Evolutionary conservation across 1,140 invertebrate species (phyloP).

Genomic region (Polypedilum vanderplanki): DNA sequence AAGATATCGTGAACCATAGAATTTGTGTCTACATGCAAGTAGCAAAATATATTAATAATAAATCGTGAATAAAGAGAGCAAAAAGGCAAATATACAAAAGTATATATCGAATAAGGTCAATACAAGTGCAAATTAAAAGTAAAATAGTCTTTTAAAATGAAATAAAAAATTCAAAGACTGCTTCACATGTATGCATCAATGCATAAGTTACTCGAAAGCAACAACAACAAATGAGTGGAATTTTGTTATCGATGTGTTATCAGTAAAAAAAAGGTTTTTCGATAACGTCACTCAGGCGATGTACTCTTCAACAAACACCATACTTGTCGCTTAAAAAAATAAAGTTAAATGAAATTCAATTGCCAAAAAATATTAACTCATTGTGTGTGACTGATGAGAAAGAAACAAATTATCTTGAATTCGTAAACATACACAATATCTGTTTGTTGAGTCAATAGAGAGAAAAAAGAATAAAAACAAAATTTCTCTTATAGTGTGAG

Average conservation of each 20-base stretch:
- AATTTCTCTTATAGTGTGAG: no score
- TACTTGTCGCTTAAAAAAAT: neutral
- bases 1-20: neutral
- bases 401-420: neutral
- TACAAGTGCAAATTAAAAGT: conserved; percentile 7
- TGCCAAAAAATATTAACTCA: neutral
- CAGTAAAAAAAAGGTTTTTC: neutral
- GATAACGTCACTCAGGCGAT: conserved; percentile 1
- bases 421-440: neutral
- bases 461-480: no score
- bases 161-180: neutral
- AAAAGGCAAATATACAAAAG: neutral
- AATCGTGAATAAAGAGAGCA: neutral
- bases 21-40: neutral
- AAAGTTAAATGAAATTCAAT: neutral
- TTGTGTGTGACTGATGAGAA: neutral
- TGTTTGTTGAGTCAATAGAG: neutral
- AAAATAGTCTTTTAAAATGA: neutral
- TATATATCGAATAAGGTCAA: conserved; percentile 5
- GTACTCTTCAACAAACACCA: neutral
- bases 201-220: no score
- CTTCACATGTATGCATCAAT: neutral
- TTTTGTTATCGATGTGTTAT: conserved; percentile 1
- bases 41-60: neutral
- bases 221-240: no score